Evolutionary conservation across 92 coral and sea anemone species (phyloP), one percentile per base, ranked within the genome.

Genomic region (Porites divaricata): DNA sequence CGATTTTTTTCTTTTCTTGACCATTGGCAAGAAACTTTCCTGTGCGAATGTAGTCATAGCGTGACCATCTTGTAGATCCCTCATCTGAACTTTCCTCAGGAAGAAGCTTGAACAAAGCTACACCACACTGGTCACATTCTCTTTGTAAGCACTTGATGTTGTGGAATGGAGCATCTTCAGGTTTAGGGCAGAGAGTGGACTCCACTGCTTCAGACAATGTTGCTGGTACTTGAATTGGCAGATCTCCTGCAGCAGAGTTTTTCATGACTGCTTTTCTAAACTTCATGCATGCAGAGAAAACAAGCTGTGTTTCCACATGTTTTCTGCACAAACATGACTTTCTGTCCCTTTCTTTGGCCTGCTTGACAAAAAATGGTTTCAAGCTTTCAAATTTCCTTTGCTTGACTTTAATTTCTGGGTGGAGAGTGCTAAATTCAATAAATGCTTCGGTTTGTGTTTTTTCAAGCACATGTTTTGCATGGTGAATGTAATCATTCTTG

Each of bases 361-460:
- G 48, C 12, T 66, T 66, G 45, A 90, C 64, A 62, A 78, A 91
- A 72, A 91, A 88, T 0, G 95, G 95, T 70, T 91, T 91, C 5
- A 84, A 23, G 22, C 28, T 16, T 81, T 91, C 92, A 78, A 89
- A 89, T 23, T 91, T 85, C 20, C 91, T 35, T 57, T 88, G 95
- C 80, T 80, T 70, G 4, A 88, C 67, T 57, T 81, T 75, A 1
- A 91, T 78, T 0, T 85, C 80, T 0, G 90, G 95, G 58, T 87
- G n/a, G 7, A 12, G 70, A 79, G 0, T 79, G 77, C 57, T 66
- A 19, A 87, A 87, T 21, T 87, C 89, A 76, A 87, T 65, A 64
- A 77, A 92, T 20, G 83, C 90, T 63, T 90, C 93, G 0, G 93
- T 86, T 51, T 90, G 92, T 57, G 74, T 86, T 21, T 92, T 88